Conservation (phyloP, 1,140 invertebrate genomes). For the Atta colombica region DNA sequence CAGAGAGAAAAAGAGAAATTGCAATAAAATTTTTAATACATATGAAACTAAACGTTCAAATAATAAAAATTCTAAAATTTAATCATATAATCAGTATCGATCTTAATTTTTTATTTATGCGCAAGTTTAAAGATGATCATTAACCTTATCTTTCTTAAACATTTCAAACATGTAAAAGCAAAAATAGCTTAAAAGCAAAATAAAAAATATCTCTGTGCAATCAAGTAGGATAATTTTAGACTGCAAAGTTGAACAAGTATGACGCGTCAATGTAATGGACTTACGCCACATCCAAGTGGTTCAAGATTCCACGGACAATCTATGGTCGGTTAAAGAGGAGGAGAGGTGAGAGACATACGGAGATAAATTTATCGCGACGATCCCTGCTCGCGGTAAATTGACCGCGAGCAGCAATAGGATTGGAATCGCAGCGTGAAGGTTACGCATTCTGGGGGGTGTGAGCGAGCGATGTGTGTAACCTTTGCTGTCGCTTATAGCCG, state of each 20-base stretch:
- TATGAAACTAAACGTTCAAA: not conserved
- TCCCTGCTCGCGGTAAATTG: conserved; percentile 26
- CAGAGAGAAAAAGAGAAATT: not conserved
- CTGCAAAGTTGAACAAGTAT: not conserved
- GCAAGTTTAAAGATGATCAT: not conserved
- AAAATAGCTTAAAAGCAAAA: not conserved
- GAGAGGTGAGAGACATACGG: conserved; percentile 12
- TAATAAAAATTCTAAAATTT: not conserved
- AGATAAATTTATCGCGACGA: conserved; percentile 49
- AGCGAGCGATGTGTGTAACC: conserved; percentile 61
- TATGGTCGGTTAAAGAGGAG: not conserved
- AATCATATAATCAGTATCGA: not conserved
- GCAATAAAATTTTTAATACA: not conserved
- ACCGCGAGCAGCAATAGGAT: conserved; percentile 19
- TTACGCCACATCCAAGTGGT: not conserved
- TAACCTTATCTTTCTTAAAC: not conserved
- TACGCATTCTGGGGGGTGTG: conserved; percentile 68
- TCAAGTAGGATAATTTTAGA: not conserved
- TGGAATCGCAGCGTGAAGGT: conserved; percentile 63
- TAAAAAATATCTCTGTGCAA: not conserved
- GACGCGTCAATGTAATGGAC: not conserved
- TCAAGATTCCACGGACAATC: conserved; percentile 31
- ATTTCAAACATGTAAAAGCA: not conserved
- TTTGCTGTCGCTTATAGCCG: conserved; percentile 62
- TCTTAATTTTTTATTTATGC: not conserved